A percentile compares a stretch with the other conserved stretches of the same genome.
Evolutionary conservation across 2,113 vertebrate genomes (phyloP).

Genomic region (Felis catus): F.catus_Fca126_mat1.0 CM031416.1:71965501-71966000

Average conservation of each 20-base stretch:
- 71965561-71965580: not conserved
- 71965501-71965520: not conserved
- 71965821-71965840: not conserved
- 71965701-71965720: not conserved
- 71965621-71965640: not conserved
- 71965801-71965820: not conserved
- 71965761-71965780: not conserved
- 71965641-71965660: not conserved
- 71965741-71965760: not conserved
- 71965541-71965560: not conserved
- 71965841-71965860: not conserved
- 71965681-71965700: conserved; percentile 15
- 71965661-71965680: not conserved
- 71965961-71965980: not conserved
- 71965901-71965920: not conserved
- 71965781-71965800: not conserved
- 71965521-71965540: not conserved
- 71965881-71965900: not conserved
- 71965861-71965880: not conserved
- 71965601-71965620: not conserved
- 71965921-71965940: not conserved
- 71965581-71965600: not conserved
- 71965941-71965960: not conserved
- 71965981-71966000: not conserved
- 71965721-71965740: not conserved